Percentiles rank a stretch among this genome's conserved stretches.
These are phyloP conservation scores for Psittacula cyanocephala DNA, from an alignment of 2,113 vertebrate genomes.

Conservation along the genomic window DNA sequence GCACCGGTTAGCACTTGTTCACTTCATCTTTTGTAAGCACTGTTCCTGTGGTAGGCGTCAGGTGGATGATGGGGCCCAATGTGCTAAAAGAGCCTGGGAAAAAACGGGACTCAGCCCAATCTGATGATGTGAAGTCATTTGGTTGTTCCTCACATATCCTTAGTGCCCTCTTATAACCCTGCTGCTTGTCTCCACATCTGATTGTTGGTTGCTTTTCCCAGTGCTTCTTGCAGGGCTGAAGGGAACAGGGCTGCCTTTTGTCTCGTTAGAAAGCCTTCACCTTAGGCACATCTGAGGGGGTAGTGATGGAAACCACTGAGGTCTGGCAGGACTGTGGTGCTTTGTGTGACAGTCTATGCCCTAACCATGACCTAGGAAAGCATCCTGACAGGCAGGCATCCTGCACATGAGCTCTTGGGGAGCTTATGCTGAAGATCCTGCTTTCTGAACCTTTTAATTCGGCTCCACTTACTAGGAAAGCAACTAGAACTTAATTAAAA, in stretches of 20 bases:
- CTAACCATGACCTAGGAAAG: not conserved
- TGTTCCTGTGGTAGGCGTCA: not conserved
- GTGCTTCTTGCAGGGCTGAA: not conserved
- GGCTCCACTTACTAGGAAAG: not conserved
- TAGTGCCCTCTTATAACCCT: not conserved
- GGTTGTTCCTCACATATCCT: too few species aligned
- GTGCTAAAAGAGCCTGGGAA: not conserved
- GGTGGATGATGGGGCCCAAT: not conserved
- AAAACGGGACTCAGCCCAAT: not conserved
- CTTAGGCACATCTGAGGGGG: not conserved
- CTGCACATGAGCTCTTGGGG: accelerated
- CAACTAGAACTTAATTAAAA: not conserved
- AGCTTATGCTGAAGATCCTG: not conserved
- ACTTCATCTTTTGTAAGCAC: not conserved
- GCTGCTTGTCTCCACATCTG: too few species aligned
- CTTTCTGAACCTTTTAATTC: not conserved
- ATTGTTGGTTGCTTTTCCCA: not conserved
- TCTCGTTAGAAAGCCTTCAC: not conserved
- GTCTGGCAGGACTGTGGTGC: not conserved
- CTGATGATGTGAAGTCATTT: not conserved
- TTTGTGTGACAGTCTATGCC: not conserved
- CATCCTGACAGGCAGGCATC: not conserved
- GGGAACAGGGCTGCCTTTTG: not conserved
- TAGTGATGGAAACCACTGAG: too few species aligned
- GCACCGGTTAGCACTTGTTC: not conserved